A percentile compares a stretch with the other conserved stretches of the same genome.
These are phyloP conservation scores for Holothuria scabra DNA, from an alignment of 53 echinoderm and acorn worm genomes.

Conservation along the genomic window DNA sequence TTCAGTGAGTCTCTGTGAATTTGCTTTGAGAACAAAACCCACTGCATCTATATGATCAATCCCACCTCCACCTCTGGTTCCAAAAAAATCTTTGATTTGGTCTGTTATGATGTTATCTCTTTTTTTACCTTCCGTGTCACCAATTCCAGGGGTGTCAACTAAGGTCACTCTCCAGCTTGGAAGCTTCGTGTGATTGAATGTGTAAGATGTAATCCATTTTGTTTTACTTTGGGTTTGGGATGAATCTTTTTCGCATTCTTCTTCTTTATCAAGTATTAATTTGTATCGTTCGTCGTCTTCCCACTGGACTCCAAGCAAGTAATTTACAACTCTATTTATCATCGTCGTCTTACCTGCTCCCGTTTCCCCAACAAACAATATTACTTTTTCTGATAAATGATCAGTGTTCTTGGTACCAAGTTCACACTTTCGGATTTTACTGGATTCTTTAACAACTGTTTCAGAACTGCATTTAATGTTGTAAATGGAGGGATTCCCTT, in stretches of 20 bases:
- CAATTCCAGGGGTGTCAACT: conserved; percentile 75
- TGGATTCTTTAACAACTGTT: no score
- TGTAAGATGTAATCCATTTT: conserved; percentile 53
- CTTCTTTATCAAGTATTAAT: conserved; percentile 29
- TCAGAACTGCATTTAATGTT: no score
- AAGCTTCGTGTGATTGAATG: background rate
- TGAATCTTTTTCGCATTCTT: background rate
- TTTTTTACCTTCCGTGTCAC: conserved; percentile 61
- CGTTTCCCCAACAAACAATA: conserved; percentile 66
- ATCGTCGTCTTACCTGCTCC: conserved; percentile 67
- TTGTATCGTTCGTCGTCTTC: conserved; percentile 58
- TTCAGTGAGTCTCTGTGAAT: conserved; percentile 34
- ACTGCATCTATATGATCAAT: conserved; percentile 70
- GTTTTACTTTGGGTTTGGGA: conserved; percentile 49
- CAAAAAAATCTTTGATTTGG: conserved; percentile 58
- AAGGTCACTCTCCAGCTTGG: conserved; percentile 39
- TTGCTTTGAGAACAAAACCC: conserved; percentile 54
- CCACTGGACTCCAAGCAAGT: conserved; percentile 58
- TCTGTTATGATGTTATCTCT: conserved; percentile 58
- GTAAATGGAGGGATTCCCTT: no score
- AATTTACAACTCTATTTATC: conserved; percentile 65
- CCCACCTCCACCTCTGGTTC: background rate
- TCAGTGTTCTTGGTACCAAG: background rate
- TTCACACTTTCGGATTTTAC: background rate
- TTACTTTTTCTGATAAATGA: conserved; percentile 2